A percentile compares a stretch with the other conserved stretches of the same genome.
Evolutionary conservation across 2,797 vertebrate species (phyloP).

Genomic region (Tarsius wallacei): DNA sequence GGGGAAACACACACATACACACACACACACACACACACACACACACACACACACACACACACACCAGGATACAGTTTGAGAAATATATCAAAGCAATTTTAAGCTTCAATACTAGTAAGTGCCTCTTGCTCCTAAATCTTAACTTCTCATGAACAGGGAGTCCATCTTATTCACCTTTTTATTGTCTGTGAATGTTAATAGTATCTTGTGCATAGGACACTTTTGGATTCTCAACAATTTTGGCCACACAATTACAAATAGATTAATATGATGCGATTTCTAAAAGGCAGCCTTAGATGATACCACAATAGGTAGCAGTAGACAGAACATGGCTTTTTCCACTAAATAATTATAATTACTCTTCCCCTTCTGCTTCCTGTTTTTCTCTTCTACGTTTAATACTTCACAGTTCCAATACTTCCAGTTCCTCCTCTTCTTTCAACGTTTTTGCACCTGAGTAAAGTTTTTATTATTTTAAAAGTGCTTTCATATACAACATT

Average conservation of each 20-base stretch:
- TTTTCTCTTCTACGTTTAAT: background rate
- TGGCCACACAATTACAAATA: background rate
- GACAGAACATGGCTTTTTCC: background rate
- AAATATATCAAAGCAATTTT: slow-evolving; percentile 35
- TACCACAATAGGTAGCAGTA: background rate
- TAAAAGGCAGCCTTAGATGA: background rate
- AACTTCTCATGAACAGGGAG: background rate
- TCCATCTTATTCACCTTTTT: background rate
- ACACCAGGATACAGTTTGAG: background rate
- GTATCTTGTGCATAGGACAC: background rate
- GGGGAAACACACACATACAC: background rate
- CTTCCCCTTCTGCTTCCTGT: background rate
- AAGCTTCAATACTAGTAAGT: background rate
- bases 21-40: too few relatives aligned
- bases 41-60: background rate
- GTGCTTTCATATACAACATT: background rate
- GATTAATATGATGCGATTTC: background rate
- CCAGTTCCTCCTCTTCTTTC: background rate
- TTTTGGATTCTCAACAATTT: slow-evolving; percentile 9
- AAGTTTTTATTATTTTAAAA: slow-evolving; percentile 10
- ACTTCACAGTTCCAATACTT: too few relatives aligned
- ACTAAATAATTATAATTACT: background rate
- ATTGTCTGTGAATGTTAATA: background rate
- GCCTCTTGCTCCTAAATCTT: background rate
- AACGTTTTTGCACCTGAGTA: background rate